phyloP scores from a whole-genome alignment of 1,140 invertebrate genomes.

The Drosophila bocqueti region DNA sequence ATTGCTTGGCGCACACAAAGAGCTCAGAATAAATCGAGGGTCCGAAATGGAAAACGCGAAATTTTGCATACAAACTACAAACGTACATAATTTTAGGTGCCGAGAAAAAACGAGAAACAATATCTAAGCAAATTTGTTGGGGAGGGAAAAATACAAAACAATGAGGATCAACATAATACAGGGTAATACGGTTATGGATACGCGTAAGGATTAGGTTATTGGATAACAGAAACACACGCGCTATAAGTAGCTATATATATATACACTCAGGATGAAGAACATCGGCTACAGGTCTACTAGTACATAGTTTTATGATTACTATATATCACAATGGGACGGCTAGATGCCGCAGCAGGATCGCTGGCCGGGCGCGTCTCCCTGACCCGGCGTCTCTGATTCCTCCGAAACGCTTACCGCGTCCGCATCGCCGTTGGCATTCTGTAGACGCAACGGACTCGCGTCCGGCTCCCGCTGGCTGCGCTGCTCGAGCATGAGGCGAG shows the following conservation, averaged over 20 bases:
- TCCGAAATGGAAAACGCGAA: conserved; percentile 7
- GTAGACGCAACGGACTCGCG: conserved; percentile 83
- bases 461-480: conserved; percentile 56
- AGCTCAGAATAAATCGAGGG: conserved; percentile 16
- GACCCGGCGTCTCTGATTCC: conserved; percentile 72
- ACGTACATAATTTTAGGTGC: conserved; percentile 11
- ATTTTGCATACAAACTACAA: conserved; percentile 19
- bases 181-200: neutral
- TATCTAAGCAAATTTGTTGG: conserved; percentile 10
- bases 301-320: conserved; percentile 57
- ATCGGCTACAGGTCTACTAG: conserved; percentile 62
- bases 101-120: conserved; percentile 21
- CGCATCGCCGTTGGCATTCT: conserved; percentile 16
- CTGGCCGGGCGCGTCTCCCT: conserved; percentile 82
- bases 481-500: conserved; percentile 85
- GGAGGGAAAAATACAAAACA: neutral
- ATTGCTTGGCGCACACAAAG: conserved; percentile 43
- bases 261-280: conserved; percentile 41
- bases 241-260: conserved; percentile 25
- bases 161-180: conserved; percentile 20
- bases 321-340: conserved; percentile 68
- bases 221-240: conserved; percentile 38
- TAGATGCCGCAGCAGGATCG: conserved; percentile 85
- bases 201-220: conserved; percentile 1
- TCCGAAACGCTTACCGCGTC: conserved; percentile 43